Conservation (phyloP, 2,797 vertebrate species). For the Brachymystax lenok region DNA sequence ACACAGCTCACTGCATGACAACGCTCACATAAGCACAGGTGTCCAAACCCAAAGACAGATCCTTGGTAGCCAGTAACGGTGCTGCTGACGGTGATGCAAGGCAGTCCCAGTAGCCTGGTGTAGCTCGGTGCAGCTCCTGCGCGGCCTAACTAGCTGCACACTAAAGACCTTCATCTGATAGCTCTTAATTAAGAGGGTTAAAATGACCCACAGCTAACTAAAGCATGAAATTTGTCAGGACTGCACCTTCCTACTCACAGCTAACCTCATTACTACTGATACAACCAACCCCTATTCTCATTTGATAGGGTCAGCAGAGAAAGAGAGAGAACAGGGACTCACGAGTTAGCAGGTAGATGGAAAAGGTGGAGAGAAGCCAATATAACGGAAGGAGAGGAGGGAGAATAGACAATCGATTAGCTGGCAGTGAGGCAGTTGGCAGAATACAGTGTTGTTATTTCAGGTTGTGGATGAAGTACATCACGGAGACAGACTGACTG, state of each 20-base stretch:
- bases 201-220: constrained; percentile 29
- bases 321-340: not conserved
- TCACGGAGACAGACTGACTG: not conserved
- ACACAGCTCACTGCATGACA: constrained; percentile 28
- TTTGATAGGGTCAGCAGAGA: not conserved
- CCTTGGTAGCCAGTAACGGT: not conserved
- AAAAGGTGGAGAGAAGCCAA: too few species aligned
- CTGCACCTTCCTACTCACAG: not conserved
- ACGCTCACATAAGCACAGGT: not conserved
- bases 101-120: not conserved
- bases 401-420: not conserved
- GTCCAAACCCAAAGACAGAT: constrained; percentile 1
- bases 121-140: not conserved
- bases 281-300: not conserved
- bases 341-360: too few species aligned
- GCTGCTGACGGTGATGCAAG: not conserved
- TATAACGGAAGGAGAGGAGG: too few species aligned
- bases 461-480: not conserved
- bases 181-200: constrained; percentile 36
- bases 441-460: not conserved
- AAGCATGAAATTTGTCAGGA: constrained; percentile 10
- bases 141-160: not conserved
- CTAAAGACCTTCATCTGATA: constrained; percentile 19
- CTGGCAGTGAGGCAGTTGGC: not conserved
- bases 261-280: constrained; percentile 2